phyloP scores from a whole-genome alignment of 2,113 vertebrate species.

The Calyptommatus sinebrachiatus region DNA sequence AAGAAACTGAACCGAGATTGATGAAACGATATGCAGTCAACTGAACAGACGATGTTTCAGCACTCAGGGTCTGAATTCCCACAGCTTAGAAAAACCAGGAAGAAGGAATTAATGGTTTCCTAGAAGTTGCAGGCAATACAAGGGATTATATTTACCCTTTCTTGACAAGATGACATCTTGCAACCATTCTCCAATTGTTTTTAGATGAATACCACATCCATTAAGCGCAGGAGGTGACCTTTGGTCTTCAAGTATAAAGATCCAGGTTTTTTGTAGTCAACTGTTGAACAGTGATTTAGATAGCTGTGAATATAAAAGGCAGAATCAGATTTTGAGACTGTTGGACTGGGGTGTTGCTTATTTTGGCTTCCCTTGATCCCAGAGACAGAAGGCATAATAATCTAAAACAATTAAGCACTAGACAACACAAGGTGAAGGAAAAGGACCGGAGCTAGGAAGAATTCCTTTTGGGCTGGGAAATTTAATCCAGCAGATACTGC shows the following conservation, averaged over 20 bases:
- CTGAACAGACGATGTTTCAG: constrained; percentile 43
- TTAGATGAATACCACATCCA: constrained; percentile 49
- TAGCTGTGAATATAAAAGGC: constrained; percentile 51
- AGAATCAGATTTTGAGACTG: constrained; percentile 49
- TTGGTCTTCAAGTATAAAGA: constrained; percentile 20
- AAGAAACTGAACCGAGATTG: constrained; percentile 8
- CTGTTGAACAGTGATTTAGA: background rate
- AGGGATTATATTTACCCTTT: constrained; percentile 39
- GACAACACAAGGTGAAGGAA: background rate
- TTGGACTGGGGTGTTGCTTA: background rate
- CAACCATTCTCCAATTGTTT: constrained; percentile 56
- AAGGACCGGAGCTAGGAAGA: background rate
- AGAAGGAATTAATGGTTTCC: background rate
- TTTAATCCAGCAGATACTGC: background rate
- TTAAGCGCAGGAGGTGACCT: background rate
- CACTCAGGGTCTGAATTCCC: rapidly evolving
- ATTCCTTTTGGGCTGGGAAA: background rate
- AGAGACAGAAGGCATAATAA: background rate
- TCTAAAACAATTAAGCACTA: background rate
- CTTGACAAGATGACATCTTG: constrained; percentile 13
- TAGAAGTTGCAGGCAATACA: background rate
- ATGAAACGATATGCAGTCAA: constrained; percentile 38
- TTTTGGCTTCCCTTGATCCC: background rate
- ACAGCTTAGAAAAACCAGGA: constrained; percentile 18
- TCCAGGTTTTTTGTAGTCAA: background rate